phyloP scores from a whole-genome alignment of 2,113 vertebrate genomes.

The Podiceps cristatus region DNA sequence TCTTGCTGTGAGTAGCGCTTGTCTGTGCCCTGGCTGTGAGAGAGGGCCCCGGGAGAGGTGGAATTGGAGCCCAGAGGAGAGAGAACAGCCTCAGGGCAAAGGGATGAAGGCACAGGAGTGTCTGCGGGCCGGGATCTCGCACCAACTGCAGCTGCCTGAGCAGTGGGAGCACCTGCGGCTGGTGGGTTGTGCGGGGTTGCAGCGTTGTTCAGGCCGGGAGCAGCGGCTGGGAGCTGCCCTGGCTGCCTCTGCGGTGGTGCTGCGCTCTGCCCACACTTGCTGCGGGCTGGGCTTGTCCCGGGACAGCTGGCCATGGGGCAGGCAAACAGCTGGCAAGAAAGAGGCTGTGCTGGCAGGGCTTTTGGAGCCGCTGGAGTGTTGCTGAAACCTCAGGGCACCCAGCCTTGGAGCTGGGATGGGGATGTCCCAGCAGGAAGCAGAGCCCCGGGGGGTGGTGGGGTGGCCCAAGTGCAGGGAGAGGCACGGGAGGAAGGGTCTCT shows the following conservation, averaged over 20 bases:
- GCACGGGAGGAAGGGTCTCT: background rate
- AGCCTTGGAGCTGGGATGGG: background rate
- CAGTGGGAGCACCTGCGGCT: background rate
- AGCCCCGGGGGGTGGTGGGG: background rate
- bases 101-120: background rate
- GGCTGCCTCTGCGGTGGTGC: background rate
- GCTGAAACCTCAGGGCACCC: no score
- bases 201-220: no score
- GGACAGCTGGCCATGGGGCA: background rate
- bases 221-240: background rate
- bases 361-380: background rate
- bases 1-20: background rate
- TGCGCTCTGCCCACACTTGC: background rate
- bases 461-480: background rate
- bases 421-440: background rate
- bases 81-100: background rate
- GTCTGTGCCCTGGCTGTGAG: background rate
- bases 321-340: background rate
- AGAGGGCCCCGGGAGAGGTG: background rate
- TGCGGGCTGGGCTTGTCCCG: background rate
- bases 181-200: fast-evolving
- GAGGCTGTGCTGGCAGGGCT: background rate
- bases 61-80: background rate
- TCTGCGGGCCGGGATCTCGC: background rate
- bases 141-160: background rate